Evolutionary conservation across 1,140 invertebrate genomes (phyloP).

Genomic region (Cepaea nemoralis): DNA sequence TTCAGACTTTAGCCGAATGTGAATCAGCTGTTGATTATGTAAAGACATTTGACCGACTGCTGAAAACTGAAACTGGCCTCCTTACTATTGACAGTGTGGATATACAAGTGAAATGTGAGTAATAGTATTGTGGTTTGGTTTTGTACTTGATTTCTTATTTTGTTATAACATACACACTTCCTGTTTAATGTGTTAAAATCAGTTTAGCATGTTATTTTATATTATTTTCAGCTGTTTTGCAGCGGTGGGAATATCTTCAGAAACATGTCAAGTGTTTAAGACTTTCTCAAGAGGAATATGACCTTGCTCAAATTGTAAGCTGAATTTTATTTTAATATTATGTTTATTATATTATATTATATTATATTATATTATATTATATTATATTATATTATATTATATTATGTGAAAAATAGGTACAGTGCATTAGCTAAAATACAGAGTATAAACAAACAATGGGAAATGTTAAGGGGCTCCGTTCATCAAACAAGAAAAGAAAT

Average conservation of each 20-base stretch:
- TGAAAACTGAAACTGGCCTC: slow-evolving; percentile 82
- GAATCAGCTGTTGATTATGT: slow-evolving; percentile 83
- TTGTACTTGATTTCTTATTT: background rate
- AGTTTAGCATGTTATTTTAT: background rate
- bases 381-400: too few species aligned
- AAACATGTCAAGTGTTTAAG: slow-evolving; percentile 4
- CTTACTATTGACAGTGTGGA: slow-evolving; percentile 78
- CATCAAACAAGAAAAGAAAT: too few species aligned
- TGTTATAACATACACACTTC: background rate
- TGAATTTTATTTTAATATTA: background rate
- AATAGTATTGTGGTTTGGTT: background rate
- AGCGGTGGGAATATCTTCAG: slow-evolving; percentile 41
- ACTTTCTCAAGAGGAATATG: slow-evolving; percentile 75
- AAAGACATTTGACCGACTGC: slow-evolving; percentile 81
- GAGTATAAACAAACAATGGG: too few species aligned
- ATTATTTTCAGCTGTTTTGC: slow-evolving; percentile 26
- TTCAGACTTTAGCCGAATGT: slow-evolving; percentile 79
- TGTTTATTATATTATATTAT: too few species aligned
- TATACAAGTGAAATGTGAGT: slow-evolving; percentile 76
- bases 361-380: too few species aligned
- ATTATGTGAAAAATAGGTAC: too few species aligned
- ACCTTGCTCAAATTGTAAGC: slow-evolving; percentile 84
- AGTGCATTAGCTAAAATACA: too few species aligned
- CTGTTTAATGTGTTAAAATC: background rate
- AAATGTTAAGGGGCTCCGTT: too few species aligned